Percentiles rank a stretch among this genome's conserved stretches.
phyloP scores from a whole-genome alignment of 2,888 invertebrate species.

The Lottia gigantea region DNA sequence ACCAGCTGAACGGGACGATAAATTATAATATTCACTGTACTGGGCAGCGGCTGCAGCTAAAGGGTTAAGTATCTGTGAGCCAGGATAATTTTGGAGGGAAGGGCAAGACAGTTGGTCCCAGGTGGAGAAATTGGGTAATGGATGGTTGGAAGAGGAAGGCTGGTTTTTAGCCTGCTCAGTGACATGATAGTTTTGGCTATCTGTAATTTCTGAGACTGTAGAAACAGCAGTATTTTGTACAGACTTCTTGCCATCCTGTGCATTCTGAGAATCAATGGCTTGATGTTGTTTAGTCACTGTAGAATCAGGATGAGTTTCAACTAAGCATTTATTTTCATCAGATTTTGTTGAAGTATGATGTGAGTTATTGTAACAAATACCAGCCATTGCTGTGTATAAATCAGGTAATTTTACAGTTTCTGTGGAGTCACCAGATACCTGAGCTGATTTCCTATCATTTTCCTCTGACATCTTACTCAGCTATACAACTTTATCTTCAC shows the following conservation, averaged over 20 bases:
- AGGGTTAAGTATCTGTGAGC: not conserved
- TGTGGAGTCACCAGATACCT: slow-evolving; percentile 3
- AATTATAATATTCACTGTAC: slow-evolving; percentile 1
- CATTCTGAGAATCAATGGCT: not conserved
- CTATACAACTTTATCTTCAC: not conserved
- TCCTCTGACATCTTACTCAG: slow-evolving; percentile 2
- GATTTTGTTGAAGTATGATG: not conserved
- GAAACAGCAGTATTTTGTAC: not conserved
- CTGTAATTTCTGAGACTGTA: not conserved
- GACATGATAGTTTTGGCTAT: not conserved
- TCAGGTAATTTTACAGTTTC: slow-evolving; percentile 12
- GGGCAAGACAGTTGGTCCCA: slow-evolving; percentile 4
- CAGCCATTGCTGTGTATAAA: slow-evolving; percentile 13
- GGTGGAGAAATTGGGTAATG: not conserved
- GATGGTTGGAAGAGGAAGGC: not conserved
- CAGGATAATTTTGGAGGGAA: slow-evolving; percentile 2
- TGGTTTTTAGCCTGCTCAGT: not conserved
- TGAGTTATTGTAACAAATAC: slow-evolving; percentile 10
- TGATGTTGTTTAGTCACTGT: not conserved
- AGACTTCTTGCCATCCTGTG: not conserved
- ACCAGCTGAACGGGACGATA: not conserved
- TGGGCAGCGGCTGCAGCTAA: slow-evolving; percentile 6
- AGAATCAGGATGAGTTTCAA: not conserved
- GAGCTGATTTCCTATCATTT: slow-evolving; percentile 5
- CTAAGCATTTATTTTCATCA: not conserved